Evolutionary conservation across 30 jellyfish, hydroid and myxozoan species (phyloP).

Genomic region (Cassiopea andromeda): DNA sequence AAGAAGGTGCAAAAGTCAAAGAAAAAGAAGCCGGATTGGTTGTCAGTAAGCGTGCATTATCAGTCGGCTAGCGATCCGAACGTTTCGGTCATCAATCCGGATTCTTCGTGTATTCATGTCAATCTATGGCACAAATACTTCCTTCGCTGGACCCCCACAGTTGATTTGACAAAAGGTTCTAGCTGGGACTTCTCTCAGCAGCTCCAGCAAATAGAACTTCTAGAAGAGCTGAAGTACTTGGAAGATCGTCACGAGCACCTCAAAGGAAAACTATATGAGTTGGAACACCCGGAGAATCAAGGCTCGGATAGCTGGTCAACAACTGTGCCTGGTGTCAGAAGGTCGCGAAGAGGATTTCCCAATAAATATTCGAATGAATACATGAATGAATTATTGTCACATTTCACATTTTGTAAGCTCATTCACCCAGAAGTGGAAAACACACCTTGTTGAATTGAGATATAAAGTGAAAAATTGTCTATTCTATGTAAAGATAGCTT

Average conservation of each 20-base stretch:
- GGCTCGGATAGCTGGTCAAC: neutral
- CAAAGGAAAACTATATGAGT: constrained; percentile 32
- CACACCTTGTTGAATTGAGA: neutral
- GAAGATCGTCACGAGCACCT: constrained; percentile 77
- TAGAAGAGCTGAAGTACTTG: constrained; percentile 79
- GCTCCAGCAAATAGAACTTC: constrained; percentile 79
- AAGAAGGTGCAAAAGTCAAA: neutral
- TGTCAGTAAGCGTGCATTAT: constrained; percentile 23
- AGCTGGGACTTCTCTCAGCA: constrained; percentile 63
- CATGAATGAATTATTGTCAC: constrained; percentile 25
- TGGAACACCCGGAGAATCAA: constrained; percentile 19
- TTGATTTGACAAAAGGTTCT: constrained; percentile 77
- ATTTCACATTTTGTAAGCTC: constrained; percentile 46
- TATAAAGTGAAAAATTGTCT: neutral
- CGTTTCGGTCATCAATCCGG: constrained; percentile 60
- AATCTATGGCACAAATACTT: constrained; percentile 77
- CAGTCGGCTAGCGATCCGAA: constrained; percentile 62
- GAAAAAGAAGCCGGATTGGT: constrained; percentile 5
- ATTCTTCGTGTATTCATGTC: constrained; percentile 48
- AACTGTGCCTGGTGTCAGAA: constrained; percentile 11
- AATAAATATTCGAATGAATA: constrained; percentile 26
- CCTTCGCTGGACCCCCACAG: constrained; percentile 86
- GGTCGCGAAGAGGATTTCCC: constrained; percentile 21
- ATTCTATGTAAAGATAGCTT: too few relatives aligned
- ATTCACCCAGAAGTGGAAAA: constrained; percentile 23